A percentile compares a stretch with the other conserved stretches of the same genome.
Evolutionary conservation across 2,888 invertebrate genomes (phyloP).

Genomic region (Cristatella mucedo): DNA sequence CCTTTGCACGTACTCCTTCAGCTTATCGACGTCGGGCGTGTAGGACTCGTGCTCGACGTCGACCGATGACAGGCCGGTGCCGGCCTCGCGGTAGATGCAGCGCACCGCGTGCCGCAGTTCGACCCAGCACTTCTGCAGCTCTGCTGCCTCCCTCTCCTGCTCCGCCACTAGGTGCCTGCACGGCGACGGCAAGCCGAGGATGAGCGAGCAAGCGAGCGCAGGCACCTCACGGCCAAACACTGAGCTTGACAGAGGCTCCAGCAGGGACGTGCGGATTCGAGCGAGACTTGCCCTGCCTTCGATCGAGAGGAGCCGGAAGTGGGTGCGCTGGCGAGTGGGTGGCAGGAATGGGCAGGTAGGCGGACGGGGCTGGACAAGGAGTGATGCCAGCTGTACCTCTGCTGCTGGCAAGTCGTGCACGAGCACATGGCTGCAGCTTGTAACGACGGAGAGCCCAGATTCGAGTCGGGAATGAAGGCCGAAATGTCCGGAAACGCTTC

Average conservation of each 20-base stretch:
- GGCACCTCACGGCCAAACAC: too few species aligned
- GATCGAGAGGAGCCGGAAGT: background rate
- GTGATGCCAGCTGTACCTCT: too few species aligned
- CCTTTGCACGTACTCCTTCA: slow-evolving; percentile 13
- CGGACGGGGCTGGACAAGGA: too few species aligned
- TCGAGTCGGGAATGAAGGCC: too few species aligned
- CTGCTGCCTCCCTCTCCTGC: slow-evolving; percentile 39
- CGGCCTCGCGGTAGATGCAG: slow-evolving; percentile 36
- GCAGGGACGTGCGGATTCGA: background rate
- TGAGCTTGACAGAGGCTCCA: background rate
- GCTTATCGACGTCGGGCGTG: slow-evolving; percentile 14
- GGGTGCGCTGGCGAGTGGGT: too few species aligned
- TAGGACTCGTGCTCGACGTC: slow-evolving; percentile 13
- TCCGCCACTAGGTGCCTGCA: slow-evolving; percentile 31
- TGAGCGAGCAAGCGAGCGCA: too few species aligned
- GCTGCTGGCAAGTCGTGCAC: too few species aligned
- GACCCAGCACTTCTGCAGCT: slow-evolving; percentile 41
- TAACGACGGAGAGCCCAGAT: too few species aligned
- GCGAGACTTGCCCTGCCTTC: background rate
- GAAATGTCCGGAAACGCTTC: too few species aligned
- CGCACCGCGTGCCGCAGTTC: slow-evolving; percentile 41
- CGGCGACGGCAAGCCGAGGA: too few species aligned
- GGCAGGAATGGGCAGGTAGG: too few species aligned
- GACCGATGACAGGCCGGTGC: slow-evolving; percentile 18
- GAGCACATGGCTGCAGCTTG: too few species aligned